A percentile compares a stretch with the other conserved stretches of the same genome.
Evolutionary conservation across 2,113 vertebrate species (phyloP).

Genomic region (human (Homo sapiens)): DNA sequence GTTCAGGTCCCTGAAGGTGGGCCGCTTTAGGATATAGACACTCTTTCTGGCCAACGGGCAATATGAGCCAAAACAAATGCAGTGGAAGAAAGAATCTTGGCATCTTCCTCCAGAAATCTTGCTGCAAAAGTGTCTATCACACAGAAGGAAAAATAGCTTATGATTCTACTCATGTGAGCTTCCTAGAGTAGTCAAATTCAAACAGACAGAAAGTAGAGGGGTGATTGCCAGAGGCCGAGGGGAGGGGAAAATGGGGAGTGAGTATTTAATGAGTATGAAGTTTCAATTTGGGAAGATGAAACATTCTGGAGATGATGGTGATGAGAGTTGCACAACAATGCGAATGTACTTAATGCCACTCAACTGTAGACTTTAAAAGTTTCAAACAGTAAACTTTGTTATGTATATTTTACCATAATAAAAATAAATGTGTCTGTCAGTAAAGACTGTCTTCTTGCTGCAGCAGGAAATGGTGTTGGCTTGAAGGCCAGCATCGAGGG

Average conservation of each 20-base stretch:
- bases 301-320: background rate
- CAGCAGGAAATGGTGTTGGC: background rate
- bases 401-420: background rate
- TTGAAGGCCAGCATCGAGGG: background rate
- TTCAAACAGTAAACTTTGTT: background rate
- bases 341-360: background rate
- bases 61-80: background rate
- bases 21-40: background rate
- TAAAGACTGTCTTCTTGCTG: background rate
- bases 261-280: too few relatives aligned
- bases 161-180: background rate
- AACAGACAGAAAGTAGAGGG: background rate
- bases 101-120: background rate
- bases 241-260: too few relatives aligned
- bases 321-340: rapidly evolving
- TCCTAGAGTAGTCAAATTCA: background rate
- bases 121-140: background rate
- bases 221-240: background rate
- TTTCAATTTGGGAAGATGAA: background rate
- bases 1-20: rapidly evolving
- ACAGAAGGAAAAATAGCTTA: background rate
- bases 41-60: background rate
- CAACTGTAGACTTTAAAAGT: background rate
- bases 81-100: background rate
- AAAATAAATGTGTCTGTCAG: background rate